Base-by-base conservation (phyloP, 2,113 vertebrate genomes). In the Ceuthmochares aereus region DNA sequence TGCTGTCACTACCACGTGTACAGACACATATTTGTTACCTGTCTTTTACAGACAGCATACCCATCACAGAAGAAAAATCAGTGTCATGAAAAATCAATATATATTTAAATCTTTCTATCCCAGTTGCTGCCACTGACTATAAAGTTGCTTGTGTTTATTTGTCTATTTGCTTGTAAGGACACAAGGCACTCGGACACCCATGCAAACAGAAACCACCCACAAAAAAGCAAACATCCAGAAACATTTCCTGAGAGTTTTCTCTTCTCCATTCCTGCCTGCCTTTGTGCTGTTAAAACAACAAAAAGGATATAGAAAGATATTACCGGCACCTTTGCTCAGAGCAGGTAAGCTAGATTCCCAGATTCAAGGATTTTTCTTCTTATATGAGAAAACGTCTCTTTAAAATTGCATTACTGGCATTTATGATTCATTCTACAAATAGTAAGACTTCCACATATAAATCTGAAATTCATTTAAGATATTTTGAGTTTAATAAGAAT, bases 401-500 rank as follows among this genome's bases (percentile, higher is more conserved):
- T 96, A 97, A 96, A 96, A 98, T 96, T 96, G 87, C 79, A 94
- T 91, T 93, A 87, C 93, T 96, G 84, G 89, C 92, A 91, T 93
- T 97, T 97, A 96, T 94, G 97, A 97, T 96, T 96, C 96, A 94
- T 93, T 94, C 96, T 96, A 97, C 79, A 97, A 97, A 96, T 86
- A 96, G 89, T 79, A 52, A 73, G 94, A 94, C 93, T 95, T 96
- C 88, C 77, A 66, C 36, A 81, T 74, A 92, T 96, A 97, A 97
- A 97, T 96, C 26, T 40, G 96, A 98, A 97, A 97, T 97, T 96
- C 94, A 95, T 93, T 96, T 96, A 96, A 93, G 93, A 86, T 96
- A 96, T 80, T 96, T 93, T 91, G 96, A 93, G 92, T 94, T 96
- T 96, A 96, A 96, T 95, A 97, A 94, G 95, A 97, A 97, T 93